Evolutionary conservation across 2,113 vertebrate species (phyloP).

Genomic region (Macrotis lagotis): DNA sequence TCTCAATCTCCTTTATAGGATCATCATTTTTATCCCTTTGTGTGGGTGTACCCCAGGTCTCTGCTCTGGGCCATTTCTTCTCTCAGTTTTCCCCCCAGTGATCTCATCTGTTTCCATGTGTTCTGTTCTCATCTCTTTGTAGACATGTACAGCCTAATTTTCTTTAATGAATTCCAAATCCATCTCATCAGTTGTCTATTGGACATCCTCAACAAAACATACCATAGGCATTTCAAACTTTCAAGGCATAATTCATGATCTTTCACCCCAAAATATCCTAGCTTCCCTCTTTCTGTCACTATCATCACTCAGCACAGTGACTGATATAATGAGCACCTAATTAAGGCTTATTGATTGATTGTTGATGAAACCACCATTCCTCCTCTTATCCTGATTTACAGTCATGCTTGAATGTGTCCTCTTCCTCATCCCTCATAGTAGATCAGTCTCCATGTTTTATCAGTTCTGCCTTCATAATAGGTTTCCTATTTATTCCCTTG

Average conservation of each 20-base stretch:
- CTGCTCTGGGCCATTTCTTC: background rate
- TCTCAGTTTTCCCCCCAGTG: background rate
- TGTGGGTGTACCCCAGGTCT: background rate
- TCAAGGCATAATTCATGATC: background rate
- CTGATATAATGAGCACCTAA: background rate
- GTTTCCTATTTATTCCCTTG: background rate
- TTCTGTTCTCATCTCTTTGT: background rate
- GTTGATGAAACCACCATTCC: background rate
- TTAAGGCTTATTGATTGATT: background rate
- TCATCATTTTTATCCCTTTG: background rate
- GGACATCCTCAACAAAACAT: background rate
- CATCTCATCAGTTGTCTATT: background rate
- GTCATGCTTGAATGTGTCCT: background rate
- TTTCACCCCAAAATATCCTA: background rate
- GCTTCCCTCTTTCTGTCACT: background rate
- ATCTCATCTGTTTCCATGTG: background rate
- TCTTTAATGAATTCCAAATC: background rate
- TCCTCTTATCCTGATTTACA: background rate
- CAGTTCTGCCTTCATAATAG: background rate
- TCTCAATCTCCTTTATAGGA: background rate
- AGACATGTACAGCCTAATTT: background rate
- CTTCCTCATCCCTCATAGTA: background rate
- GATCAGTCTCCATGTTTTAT: background rate
- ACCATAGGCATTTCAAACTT: background rate
- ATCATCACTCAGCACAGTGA: background rate